Evolutionary conservation across 2,888 invertebrate species (phyloP), one percentile per base, ranked within the genome.

Genomic region (Lithosia quadra): DNA sequence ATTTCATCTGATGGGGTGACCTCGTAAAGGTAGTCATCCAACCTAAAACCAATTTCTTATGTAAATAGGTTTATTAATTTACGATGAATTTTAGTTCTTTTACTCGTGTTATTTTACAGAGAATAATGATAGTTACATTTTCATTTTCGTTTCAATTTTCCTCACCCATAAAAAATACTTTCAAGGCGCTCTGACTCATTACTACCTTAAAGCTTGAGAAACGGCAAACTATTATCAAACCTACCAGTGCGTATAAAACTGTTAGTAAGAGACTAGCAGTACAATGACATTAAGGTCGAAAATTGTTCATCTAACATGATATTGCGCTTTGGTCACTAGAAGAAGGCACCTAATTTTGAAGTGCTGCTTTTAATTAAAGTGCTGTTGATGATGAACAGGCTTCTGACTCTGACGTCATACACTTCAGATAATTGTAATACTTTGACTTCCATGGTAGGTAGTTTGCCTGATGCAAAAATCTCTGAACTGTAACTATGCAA

Each of bases 351-450:
- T 58, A 57, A 18, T 56, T 61, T 57, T 43, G 59, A 74, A 82
- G 79, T 82, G 71, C 68, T 65, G 75, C 73, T 84, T 79, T 55
- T 82, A 83, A 83, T 82, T 78, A 83, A 77, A 73, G 68, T 67
- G 61, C 18, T 63, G 71, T 73, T 71, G 79, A 79, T 79, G 77
- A 70, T 67, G 77, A 79, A 79, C 77, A 63, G 71, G 68, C 67
- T 57, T 67, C 69, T 67, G 74, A 67, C 67, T 67, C 69, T 67
- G 74, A 67, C 67, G 71, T 69, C 63, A 65, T 62, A 49, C 49
- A 65, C 78, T 81, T 65, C 55, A 59, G 60, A 68, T 62, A 53
- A 55, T 9, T 36, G 34, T 53, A 78, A 69, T 75, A 69, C 80
- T 78, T 74, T 59, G 55, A 60, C 63, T 63, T 60, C 58, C 59